Conservation (phyloP, 2,113 vertebrate species). For the Paratilapia polleni region DNA sequence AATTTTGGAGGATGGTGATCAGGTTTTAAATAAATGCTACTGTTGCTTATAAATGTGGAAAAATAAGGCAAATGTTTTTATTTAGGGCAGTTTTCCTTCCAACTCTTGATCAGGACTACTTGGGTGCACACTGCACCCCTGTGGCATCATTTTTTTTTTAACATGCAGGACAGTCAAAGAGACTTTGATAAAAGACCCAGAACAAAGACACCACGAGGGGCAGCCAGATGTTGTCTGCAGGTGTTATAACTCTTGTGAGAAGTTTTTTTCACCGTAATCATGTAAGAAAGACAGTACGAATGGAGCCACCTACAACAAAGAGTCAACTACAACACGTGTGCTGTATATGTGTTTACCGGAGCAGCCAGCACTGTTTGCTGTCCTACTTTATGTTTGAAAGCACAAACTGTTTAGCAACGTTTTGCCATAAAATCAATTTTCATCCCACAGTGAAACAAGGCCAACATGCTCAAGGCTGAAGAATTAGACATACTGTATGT, state of each 20-base stretch:
- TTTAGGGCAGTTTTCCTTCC: background rate
- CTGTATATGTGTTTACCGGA: background rate
- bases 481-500: slow-evolving; percentile 48
- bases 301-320: background rate
- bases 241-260: no score
- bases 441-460: slow-evolving; percentile 49
- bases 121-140: background rate
- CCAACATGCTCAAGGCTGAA: slow-evolving; percentile 40
- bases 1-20: background rate
- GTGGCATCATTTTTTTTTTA: background rate
- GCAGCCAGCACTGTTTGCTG: slow-evolving; percentile 16
- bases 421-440: slow-evolving; percentile 25
- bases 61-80: background rate
- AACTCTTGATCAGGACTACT: background rate
- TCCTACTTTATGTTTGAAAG: slow-evolving; percentile 29
- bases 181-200: background rate
- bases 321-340: background rate
- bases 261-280: background rate
- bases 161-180: background rate
- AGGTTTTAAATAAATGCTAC: background rate
- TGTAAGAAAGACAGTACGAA: background rate
- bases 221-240: background rate
- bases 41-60: no score
- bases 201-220: background rate
- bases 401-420: slow-evolving; percentile 19